A percentile compares a stretch with the other conserved stretches of the same genome.
phyloP scores from a whole-genome alignment of 2,113 vertebrate species.

The Ammodytes marinus region DNA sequence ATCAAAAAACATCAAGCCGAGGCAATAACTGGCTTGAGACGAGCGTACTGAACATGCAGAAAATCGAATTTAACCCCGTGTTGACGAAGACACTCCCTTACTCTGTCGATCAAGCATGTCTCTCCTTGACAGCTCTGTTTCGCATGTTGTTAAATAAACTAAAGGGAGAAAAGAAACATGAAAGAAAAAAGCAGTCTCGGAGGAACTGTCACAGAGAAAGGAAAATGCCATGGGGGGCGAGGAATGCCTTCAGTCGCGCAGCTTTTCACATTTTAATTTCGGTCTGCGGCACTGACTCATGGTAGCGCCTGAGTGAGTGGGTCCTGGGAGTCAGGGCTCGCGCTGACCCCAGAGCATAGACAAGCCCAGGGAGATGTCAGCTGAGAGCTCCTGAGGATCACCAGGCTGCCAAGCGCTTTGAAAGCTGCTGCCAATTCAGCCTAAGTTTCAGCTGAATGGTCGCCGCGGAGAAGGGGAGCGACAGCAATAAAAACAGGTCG shows the following conservation, averaged over 20 bases:
- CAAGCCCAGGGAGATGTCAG: conserved; percentile 88
- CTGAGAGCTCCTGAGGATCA: conserved; percentile 90
- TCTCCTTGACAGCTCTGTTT: conserved; percentile 83
- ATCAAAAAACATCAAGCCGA: conserved; percentile 85
- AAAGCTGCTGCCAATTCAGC: conserved; percentile 96
- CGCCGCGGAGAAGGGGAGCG: conserved; percentile 88
- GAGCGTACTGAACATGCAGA: conserved; percentile 81
- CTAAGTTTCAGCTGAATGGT: conserved; percentile 92
- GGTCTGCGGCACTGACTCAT: conserved; percentile 89
- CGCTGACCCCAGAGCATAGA: conserved; percentile 89
- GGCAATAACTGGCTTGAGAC: conserved; percentile 83
- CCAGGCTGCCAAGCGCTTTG: conserved; percentile 89
- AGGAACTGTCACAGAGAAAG: conserved; percentile 86
- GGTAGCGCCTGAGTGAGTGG: conserved; percentile 86
- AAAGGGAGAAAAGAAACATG: conserved; percentile 81
- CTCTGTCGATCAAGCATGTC: conserved; percentile 79
- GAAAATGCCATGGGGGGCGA: conserved; percentile 82
- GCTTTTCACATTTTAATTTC: conserved; percentile 93
- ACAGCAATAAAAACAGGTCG: conserved; percentile 93
- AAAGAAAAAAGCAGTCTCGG: conserved; percentile 84
- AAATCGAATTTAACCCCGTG: conserved; percentile 88
- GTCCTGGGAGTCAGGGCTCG: conserved; percentile 87
- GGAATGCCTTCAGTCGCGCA: conserved; percentile 86
- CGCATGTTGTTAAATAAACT: conserved; percentile 85
- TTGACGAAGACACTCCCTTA: conserved; percentile 77